phyloP scores from a whole-genome alignment of 2,113 vertebrate species.

The Meles meles region DNA sequence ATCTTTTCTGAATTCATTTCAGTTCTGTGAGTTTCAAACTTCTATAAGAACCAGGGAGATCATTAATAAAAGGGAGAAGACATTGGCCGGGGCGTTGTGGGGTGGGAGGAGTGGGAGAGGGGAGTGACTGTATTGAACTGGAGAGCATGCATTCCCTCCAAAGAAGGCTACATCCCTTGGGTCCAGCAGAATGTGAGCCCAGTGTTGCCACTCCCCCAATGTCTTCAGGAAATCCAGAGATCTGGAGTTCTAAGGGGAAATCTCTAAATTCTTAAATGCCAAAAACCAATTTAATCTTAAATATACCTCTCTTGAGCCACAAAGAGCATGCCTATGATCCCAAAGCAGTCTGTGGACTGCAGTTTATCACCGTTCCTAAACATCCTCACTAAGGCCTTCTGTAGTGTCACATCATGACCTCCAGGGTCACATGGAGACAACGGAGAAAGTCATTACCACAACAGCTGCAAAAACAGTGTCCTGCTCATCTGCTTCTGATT shows the following conservation, averaged over 20 bases:
- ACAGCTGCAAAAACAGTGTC: not conserved
- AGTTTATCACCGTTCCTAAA: not conserved
- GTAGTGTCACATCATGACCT: not conserved
- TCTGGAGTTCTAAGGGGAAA: not conserved
- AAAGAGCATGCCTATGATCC: not conserved
- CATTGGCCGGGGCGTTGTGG: no score
- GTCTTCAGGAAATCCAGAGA: not conserved
- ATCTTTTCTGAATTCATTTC: not conserved
- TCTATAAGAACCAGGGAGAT: not conserved
- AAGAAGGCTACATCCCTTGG: not conserved
- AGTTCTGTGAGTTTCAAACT: not conserved
- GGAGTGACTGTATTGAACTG: not conserved
- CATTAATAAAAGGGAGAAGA: not conserved
- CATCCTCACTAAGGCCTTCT: not conserved
- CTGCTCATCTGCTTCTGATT: not conserved
- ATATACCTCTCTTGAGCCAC: not conserved
- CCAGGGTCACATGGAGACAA: not conserved
- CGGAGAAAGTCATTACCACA: not conserved
- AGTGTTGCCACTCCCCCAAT: not conserved
- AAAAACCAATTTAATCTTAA: not conserved
- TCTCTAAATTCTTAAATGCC: not conserved
- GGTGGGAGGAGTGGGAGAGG: not conserved
- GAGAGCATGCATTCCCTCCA: not conserved
- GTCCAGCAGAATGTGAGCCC: not conserved
- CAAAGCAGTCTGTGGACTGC: not conserved